Evolutionary conservation across 2,888 invertebrate genomes (phyloP).

Genomic region (Quadriops clusia): DNA sequence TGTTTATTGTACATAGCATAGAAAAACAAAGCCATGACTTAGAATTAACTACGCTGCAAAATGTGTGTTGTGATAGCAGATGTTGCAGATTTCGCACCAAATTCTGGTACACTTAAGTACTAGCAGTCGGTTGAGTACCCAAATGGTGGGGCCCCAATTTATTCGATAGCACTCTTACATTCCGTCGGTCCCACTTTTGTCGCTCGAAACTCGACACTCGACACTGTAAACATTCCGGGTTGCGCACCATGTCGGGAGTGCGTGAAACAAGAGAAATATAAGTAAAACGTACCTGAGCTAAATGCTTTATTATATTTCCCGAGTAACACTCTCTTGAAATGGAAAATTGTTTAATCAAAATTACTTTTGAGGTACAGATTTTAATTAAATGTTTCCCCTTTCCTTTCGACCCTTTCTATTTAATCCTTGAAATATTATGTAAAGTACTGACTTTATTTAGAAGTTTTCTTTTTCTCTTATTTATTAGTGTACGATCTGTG

Average conservation of each 20-base stretch:
- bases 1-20: too few species aligned
- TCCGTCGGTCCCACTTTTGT: too few species aligned
- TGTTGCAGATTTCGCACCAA: too few species aligned
- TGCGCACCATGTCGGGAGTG: slow-evolving; percentile 1
- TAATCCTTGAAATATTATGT: slow-evolving; percentile 20
- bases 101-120: too few species aligned
- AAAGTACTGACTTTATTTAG: slow-evolving; percentile 27
- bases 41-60: too few species aligned
- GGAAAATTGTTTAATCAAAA: slow-evolving; percentile 19
- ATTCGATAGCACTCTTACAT: too few species aligned
- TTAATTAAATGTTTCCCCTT: slow-evolving; percentile 10
- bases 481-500: slow-evolving; percentile 19
- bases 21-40: too few species aligned
- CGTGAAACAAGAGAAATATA: slow-evolving; percentile 13
- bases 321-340: slow-evolving; percentile 5
- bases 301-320: slow-evolving; percentile 26
- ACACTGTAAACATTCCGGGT: background rate
- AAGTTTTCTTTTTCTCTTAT: slow-evolving; percentile 21
- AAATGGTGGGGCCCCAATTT: too few species aligned
- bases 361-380: slow-evolving; percentile 23
- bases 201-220: background rate
- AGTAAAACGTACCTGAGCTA: slow-evolving; percentile 35
- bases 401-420: slow-evolving; percentile 18
- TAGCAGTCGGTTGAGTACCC: too few species aligned
- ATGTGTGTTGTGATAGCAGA: too few species aligned